Base-by-base conservation (phyloP, 2,888 invertebrate species). In the Oasisia sp. region DNA sequence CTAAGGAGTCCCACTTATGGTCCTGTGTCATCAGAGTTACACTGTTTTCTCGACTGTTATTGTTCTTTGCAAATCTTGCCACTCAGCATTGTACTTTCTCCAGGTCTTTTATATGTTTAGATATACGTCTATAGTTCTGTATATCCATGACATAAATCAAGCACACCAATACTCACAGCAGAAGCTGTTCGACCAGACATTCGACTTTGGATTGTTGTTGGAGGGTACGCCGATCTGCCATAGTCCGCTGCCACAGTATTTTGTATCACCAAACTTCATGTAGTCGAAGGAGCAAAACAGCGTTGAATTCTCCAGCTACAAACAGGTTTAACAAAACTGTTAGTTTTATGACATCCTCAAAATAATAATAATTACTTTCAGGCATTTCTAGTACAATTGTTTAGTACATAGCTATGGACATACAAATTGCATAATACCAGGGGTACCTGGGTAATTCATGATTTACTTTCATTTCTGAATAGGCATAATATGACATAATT, bases 211-310 rank as follows among this genome's bases (percentile, higher is more conserved):
- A 50, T 92, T 93, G 74, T 92, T 93, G 89, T 44, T 91, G 9
- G 92, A 91, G 32, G 91, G 91, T 8, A 44, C 45, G 44, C 94
- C 94, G 91, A 94, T 94, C 91, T 94, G 93, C 94, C 94, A 94
- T 90, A 93, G 92, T 19, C 94, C 94, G 9, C 38, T 32, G 1
- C 93, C 94, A 89, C 94, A 94, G 93, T 94, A 94, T 92, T 94
- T 94, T 89, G 91, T 90, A 1, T 74, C 91, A 5, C 93, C 93
- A 44, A 94, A 92, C 58, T 92, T 93, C 45, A 94, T 90, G 93
- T 93, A 94, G 92, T 94, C 94, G 56, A 94, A 94, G n/a, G 93
- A 94, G 91, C 94, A 94, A 92, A 93, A 94, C 32, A 92, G 93
- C 0, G 94, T 93, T 32, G 93, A 93, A 32, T 89, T 93, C 93